Evolutionary conservation across 2,888 invertebrate species (phyloP).

Genomic region (Pegoplata infirma): DNA sequence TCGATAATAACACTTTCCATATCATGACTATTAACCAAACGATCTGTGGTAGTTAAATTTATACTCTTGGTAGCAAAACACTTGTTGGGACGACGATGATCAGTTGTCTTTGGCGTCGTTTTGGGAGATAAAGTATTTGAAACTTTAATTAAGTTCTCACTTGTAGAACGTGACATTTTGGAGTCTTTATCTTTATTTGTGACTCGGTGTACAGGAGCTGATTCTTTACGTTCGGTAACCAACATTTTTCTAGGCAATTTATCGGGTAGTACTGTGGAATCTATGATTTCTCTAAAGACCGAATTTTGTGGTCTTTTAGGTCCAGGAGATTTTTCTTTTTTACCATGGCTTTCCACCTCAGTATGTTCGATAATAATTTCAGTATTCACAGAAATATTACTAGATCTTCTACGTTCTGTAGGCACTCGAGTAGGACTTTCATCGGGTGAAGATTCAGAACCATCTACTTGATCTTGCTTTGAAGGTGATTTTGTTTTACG

Average conservation of each 20-base stretch:
- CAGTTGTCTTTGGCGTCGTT: slow-evolving; percentile 57
- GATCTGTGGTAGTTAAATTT: slow-evolving; percentile 78
- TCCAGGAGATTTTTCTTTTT: slow-evolving; percentile 31
- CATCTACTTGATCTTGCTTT: slow-evolving; percentile 67
- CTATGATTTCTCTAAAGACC: slow-evolving; percentile 51
- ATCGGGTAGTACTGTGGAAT: slow-evolving; percentile 47
- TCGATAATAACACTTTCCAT: slow-evolving; percentile 83
- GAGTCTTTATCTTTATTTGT: slow-evolving; percentile 77
- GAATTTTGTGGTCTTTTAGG: slow-evolving; percentile 49
- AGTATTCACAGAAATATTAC: slow-evolving; percentile 73
- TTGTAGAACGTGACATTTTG: slow-evolving; percentile 80
- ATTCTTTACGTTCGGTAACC: slow-evolving; percentile 77
- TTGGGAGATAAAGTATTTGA: slow-evolving; percentile 65
- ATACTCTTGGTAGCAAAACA: slow-evolving; percentile 80
- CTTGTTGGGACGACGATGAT: slow-evolving; percentile 74
- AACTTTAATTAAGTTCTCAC: slow-evolving; percentile 81
- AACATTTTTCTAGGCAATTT: slow-evolving; percentile 70
- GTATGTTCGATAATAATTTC: slow-evolving; percentile 74
- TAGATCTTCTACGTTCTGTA: slow-evolving; percentile 73
- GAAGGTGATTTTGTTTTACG: slow-evolving; percentile 67
- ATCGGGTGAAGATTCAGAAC: slow-evolving; percentile 70
- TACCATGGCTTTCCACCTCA: slow-evolving; percentile 67
- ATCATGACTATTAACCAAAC: slow-evolving; percentile 79
- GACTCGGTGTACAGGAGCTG: slow-evolving; percentile 78
- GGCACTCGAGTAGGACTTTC: slow-evolving; percentile 69